Evolutionary conservation across 2,113 vertebrate species (phyloP).

Genomic region (Nymphicus hollandicus): DNA sequence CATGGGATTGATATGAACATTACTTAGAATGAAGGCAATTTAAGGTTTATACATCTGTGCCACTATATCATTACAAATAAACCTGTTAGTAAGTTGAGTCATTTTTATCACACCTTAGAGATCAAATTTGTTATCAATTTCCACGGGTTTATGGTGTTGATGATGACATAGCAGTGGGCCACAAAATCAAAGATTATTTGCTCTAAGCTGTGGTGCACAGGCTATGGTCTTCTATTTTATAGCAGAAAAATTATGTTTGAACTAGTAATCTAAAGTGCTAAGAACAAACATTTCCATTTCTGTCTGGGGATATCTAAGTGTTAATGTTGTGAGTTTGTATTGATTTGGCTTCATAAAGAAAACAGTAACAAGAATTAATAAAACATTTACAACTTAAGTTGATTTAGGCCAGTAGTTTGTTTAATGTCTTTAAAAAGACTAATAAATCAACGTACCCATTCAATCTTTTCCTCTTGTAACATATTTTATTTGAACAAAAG

Average conservation of each 20-base stretch:
- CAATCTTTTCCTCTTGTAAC: constrained; percentile 60
- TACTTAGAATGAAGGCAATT: not conserved
- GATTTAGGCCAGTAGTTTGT: constrained; percentile 66
- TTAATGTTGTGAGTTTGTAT: constrained; percentile 65
- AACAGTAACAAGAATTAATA: constrained; percentile 75
- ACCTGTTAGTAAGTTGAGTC: not conserved
- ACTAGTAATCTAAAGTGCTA: constrained; percentile 32
- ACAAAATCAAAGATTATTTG: constrained; percentile 48
- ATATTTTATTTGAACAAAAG: constrained; percentile 70
- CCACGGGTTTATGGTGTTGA: not conserved
- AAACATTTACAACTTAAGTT: constrained; percentile 73
- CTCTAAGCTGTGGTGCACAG: not conserved
- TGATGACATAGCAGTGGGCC: constrained; percentile 34
- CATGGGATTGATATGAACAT: not conserved
- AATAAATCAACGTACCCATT: constrained; percentile 73
- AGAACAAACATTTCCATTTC: constrained; percentile 56
- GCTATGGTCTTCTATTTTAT: constrained; percentile 49
- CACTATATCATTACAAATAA: not conserved
- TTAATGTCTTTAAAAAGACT: constrained; percentile 69
- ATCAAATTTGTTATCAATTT: constrained; percentile 53
- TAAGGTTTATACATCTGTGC: not conserved
- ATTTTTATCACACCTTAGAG: constrained; percentile 19
- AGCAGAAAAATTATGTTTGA: constrained; percentile 55
- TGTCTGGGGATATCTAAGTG: constrained; percentile 53
- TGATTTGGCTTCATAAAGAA: constrained; percentile 72